Evolutionary conservation across 2,797 vertebrate species (phyloP), one percentile per base, ranked within the genome.

Genomic region (Aldrovandia affinis): DNA sequence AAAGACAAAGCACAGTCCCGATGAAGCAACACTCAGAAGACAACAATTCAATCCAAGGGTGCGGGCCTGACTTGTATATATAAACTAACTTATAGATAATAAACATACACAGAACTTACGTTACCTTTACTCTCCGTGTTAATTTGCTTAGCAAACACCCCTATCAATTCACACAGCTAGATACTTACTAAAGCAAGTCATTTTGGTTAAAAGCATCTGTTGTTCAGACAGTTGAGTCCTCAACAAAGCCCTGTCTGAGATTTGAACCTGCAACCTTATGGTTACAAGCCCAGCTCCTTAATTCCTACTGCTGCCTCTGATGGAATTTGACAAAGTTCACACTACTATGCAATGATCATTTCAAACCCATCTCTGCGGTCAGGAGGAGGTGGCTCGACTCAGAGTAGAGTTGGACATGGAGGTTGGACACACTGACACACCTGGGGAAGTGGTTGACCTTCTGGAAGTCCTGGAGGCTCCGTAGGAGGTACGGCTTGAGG

Each of bases 381-480:
- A 54, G 28, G 22, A 18, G 55, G 8, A 5, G 61, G 80, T 5
- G 57, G 68, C 30, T 78, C 54, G 88, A 77, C 5, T 0, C 28
- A 81, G 42, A 80, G 12, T 33, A 70, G 15, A 39, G 73, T 22
- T 25, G 42, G 28, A 5, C 15, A 14, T 15, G 9, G 8, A 22
- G 33, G 33, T 39, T n/a, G 9, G 55, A 36, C 22, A 83, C 7
- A 25, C 22, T 15, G 15, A 81, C 84, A 4, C 93, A 99, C 98
- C 97, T 97, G 90, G 98, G 98, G 88, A 99, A 99, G 91, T 99
- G 98, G 93, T 99, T 99, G 93, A 99, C 97, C 92, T 97, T 99
- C 93, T 99, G 98, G 92, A 97, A 97, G 93, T 98, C 97, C 89
- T 97, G 95, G 83, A 99, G 96, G 88, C 93, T 96, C 82, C 96